Evolutionary conservation across 2,797 vertebrate species (phyloP).

Genomic region (Apodemus agrarius): DNA sequence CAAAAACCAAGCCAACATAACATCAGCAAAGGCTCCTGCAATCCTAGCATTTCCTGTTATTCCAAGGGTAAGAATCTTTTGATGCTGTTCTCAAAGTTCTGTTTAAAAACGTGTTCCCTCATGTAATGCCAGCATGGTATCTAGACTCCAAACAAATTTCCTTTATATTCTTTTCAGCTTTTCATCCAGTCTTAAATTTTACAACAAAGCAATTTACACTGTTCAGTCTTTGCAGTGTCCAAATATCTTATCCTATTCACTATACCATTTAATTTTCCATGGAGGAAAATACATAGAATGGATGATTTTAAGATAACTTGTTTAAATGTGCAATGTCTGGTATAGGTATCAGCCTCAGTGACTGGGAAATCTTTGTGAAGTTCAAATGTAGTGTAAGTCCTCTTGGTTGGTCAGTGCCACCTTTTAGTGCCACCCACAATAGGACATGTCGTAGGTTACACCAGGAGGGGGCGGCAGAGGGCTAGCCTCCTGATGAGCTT

Average conservation of each 20-base stretch:
- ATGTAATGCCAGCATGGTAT: not conserved
- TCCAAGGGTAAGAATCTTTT: not conserved
- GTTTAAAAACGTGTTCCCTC: not conserved
- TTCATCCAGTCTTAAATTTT: conserved; percentile 37
- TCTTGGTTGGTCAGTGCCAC: conserved; percentile 10
- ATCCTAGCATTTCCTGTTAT: not conserved
- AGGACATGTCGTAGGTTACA: not conserved
- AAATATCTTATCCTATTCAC: not conserved
- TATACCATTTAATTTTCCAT: conserved; percentile 27
- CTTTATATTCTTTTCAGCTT: conserved; percentile 45
- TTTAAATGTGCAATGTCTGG: conserved; percentile 44
- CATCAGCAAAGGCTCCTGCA: not conserved
- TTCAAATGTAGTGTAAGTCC: not conserved
- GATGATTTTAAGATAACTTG: not conserved
- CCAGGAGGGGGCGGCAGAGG: conserved; percentile 66
- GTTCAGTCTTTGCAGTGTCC: conserved; percentile 27
- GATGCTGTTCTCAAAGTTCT: conserved; percentile 22
- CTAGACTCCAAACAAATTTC: not conserved
- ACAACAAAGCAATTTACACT: conserved; percentile 52
- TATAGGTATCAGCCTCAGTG: not conserved
- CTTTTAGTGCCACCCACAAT: not conserved
- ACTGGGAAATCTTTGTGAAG: not conserved
- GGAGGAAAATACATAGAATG: not conserved
- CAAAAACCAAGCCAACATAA: not conserved
- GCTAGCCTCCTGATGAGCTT: not conserved